Conservation (phyloP, 2,888 invertebrate species). For the Cephus rjabovi region DNA sequence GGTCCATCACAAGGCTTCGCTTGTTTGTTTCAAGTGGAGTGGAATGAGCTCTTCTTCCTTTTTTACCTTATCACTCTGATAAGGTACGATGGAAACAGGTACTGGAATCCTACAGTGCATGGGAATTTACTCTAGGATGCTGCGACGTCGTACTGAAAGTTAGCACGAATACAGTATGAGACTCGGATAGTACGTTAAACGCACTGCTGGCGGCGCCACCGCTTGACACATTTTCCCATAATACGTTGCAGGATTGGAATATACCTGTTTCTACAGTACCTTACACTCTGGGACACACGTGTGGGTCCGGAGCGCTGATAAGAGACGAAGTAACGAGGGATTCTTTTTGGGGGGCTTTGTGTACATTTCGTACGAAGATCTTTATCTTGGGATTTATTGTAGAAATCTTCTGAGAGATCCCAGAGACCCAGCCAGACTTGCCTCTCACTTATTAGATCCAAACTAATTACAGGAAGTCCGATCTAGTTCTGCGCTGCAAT, state of each 20-base stretch:
- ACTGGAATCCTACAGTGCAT: too few species aligned
- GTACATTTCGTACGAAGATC: background rate
- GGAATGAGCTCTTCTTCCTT: slow-evolving; percentile 10
- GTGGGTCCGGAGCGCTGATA: background rate
- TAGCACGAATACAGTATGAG: too few species aligned
- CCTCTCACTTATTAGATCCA: slow-evolving; percentile 21
- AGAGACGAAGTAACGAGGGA: background rate
- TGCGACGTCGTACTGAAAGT: too few species aligned
- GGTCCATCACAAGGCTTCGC: slow-evolving; percentile 23
- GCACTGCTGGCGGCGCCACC: too few species aligned
- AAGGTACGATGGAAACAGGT: too few species aligned
- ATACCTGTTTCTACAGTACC: too few species aligned
- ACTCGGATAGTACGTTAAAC: too few species aligned
- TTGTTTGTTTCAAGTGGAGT: slow-evolving; percentile 24
- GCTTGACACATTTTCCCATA: too few species aligned
- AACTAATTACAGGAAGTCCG: slow-evolving; percentile 39
- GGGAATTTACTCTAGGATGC: too few species aligned
- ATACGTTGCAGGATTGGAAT: too few species aligned
- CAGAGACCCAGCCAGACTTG: background rate
- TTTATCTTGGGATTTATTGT: background rate
- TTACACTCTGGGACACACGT: background rate
- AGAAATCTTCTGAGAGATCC: background rate
- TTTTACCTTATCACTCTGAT: background rate
- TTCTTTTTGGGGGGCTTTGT: background rate
- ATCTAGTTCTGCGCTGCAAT: slow-evolving; percentile 25